These are phyloP conservation scores for Camponotus fellah DNA, from an alignment of 2,888 invertebrate species.

Conservation along the genomic window DNA sequence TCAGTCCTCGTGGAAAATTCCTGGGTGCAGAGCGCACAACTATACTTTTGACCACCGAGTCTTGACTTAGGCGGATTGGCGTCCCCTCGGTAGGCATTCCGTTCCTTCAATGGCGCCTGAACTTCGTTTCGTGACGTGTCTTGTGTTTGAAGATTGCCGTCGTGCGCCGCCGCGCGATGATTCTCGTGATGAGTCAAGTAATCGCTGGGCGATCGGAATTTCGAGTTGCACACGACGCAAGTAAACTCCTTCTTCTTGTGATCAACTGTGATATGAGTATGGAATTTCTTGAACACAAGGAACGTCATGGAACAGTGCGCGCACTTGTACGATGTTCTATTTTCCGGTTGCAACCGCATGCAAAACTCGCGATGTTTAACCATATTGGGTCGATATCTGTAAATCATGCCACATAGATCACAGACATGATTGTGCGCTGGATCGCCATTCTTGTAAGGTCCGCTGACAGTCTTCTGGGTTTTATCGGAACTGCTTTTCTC, in stretches of 20 bases:
- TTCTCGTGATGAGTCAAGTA: conserved; percentile 86
- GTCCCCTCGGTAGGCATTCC: conserved; percentile 61
- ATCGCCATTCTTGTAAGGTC: conserved; percentile 82
- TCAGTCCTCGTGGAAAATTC: conserved; percentile 88
- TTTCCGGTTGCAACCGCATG: conserved; percentile 71
- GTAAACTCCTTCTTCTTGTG: conserved; percentile 83
- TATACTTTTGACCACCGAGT: conserved; percentile 76
- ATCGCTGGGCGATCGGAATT: conserved; percentile 86
- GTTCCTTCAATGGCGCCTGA: conserved; percentile 60
- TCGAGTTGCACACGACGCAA: conserved; percentile 87
- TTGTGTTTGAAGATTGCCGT: neutral
- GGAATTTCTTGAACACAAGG: conserved; percentile 81
- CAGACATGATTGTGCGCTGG: conserved; percentile 82
- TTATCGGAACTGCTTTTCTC: conserved; percentile 22
- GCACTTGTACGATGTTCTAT: conserved; percentile 80
- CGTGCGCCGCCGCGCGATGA: conserved; percentile 67
- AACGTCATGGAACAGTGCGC: conserved; percentile 82
- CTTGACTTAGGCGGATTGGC: conserved; percentile 57
- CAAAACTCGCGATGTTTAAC: conserved; percentile 81
- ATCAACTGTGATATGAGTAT: conserved; percentile 76
- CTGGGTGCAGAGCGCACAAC: conserved; percentile 89
- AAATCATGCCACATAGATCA: conserved; percentile 84
- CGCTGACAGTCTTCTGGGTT: neutral
- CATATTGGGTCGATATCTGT: conserved; percentile 82
- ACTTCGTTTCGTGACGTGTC: conserved; percentile 6